Conservation (phyloP, 2,888 invertebrate genomes). For the Chesias legatella region DNA sequence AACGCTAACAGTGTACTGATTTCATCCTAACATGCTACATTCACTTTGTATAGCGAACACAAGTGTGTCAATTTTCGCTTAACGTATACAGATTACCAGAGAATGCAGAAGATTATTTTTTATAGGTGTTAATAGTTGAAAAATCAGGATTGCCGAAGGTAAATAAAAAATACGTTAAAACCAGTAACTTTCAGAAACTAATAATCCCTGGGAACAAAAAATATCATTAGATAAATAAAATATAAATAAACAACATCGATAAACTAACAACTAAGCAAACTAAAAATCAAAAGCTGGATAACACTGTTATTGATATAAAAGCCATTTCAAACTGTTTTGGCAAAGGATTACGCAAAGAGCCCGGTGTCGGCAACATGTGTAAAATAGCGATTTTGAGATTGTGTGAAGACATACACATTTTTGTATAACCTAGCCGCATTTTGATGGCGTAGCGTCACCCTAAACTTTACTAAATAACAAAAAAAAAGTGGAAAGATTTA, state of each 20-base stretch:
- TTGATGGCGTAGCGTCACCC: constrained; percentile 60
- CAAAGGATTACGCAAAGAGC: constrained; percentile 36
- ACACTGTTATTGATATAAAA: constrained; percentile 31
- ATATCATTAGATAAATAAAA: too few species aligned
- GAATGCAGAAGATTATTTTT: too few species aligned
- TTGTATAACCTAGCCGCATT: constrained; percentile 42
- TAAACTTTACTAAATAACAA: constrained; percentile 38
- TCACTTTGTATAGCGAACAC: not conserved
- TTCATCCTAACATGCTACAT: not conserved
- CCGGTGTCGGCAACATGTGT: constrained; percentile 37
- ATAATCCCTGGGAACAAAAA: not conserved
- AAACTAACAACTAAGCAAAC: constrained; percentile 2
- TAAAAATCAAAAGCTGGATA: constrained; percentile 13
- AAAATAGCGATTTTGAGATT: constrained; percentile 37
- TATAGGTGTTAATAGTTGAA: too few species aligned
- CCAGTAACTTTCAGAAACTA: too few species aligned
- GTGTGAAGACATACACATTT: constrained; percentile 44
- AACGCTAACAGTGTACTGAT: not conserved
- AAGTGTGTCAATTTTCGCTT: too few species aligned
- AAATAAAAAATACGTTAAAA: too few species aligned
- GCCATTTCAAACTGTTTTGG: constrained; percentile 37
- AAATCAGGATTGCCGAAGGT: too few species aligned
- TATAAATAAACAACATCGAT: not conserved
- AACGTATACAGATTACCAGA: too few species aligned
- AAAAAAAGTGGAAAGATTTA: constrained; percentile 7